Evolutionary conservation across 2,113 vertebrate genomes (phyloP), one percentile per base, ranked within the genome.

Genomic region (Peromyscus californicus): DNA sequence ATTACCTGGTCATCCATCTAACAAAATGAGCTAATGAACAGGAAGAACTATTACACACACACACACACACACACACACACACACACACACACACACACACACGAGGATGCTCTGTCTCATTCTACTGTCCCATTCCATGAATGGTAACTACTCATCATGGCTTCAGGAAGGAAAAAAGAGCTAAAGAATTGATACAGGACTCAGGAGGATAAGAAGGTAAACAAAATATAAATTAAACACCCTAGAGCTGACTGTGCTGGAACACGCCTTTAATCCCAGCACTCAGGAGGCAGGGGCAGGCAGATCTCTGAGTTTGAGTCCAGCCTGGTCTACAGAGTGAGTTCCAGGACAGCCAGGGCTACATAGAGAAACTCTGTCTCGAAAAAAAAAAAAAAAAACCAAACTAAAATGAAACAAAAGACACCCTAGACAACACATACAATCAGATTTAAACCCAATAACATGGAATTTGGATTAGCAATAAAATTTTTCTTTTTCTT

Each of bases 361-460:
- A 54, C 29, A 31, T 45, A 51, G 45, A 33, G 76, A 79, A 79
- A 33, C 45, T 7, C 45, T 79, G 45, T 31, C 67, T 6, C 10
- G 11, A 13, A 31, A 33, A 69, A 33, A 65, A 4, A 67, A 33
- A 69, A 51, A 9, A 51, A 51, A 51, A 51, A 7, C 2, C 31
- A n/a, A 91, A 91, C 76, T 15, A 91, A 88, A 96, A 85, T 22
- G 91, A 88, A 96, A 80, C 21, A 80, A 54, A 67, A 69, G 75
- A 93, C 89, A 29, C 36, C 33, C 22, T 39, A 22, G n/a, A 67
- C 42, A 67, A 7, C 26, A 13, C 42, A 19, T 65, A 15, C 48
- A 90, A n/a, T 61, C 80, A 65, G 59, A 89, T 89, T 95, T 93
- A 85, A 94, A 91, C 31, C 10, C 21, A 80, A 95, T 80, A 12